phyloP scores from a whole-genome alignment of 2,113 vertebrate species.

The Cyprichromis sp. region DNA sequence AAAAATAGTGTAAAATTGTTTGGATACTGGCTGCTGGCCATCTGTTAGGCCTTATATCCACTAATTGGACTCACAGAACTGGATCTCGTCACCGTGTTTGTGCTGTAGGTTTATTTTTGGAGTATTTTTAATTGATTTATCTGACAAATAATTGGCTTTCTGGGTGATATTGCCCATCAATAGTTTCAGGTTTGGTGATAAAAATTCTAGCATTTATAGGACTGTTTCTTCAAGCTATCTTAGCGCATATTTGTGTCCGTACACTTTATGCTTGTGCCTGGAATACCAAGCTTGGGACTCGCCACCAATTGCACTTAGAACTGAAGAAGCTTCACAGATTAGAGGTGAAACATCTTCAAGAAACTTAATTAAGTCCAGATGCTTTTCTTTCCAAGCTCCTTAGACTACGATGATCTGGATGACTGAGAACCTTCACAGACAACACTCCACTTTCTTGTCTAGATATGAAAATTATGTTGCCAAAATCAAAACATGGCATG shows the following conservation, averaged over 20 bases:
- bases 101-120: not conserved
- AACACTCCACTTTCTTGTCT: not conserved
- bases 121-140: not conserved
- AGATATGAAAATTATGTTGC: not conserved
- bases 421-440: not conserved
- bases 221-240: not conserved
- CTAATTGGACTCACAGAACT: not conserved
- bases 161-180: rapidly evolving
- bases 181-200: not conserved
- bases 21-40: not conserved
- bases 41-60: not conserved
- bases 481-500: not conserved
- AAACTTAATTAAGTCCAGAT: rapidly evolving
- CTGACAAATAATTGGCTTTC: not conserved
- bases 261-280: not conserved
- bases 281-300: not conserved
- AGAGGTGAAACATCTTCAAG: not conserved
- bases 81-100: not conserved
- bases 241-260: not conserved
- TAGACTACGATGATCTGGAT: not conserved
- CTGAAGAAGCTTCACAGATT: not conserved
- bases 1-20: rapidly evolving
- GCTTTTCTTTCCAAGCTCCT: rapidly evolving
- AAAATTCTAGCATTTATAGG: not conserved
- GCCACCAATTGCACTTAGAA: not conserved